Percentiles rank a stretch among this genome's conserved stretches.
phyloP scores from a whole-genome alignment of 2,888 invertebrate genomes.

The Polymixis flavicincta region DNA sequence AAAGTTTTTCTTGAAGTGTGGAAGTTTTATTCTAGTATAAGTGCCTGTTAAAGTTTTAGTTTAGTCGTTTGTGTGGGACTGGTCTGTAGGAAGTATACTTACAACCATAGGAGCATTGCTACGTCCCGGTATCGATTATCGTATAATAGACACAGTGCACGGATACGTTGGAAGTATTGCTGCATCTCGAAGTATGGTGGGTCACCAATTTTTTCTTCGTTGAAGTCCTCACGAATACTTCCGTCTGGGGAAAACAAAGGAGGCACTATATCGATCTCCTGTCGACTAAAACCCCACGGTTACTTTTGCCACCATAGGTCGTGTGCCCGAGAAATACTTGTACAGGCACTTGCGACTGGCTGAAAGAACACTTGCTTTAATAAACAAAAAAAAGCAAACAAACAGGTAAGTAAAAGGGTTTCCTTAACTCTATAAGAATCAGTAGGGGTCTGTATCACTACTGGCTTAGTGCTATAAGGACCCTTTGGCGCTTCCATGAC shows the following conservation, averaged over 20 bases:
- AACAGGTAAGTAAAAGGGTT: neutral
- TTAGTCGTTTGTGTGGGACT: conserved; percentile 11
- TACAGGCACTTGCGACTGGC: neutral
- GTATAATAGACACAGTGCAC: neutral
- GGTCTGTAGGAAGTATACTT: neutral
- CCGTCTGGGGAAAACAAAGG: neutral
- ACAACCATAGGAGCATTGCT: neutral
- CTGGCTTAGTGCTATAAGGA: neutral
- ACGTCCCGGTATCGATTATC: neutral
- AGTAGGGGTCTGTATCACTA: no score
- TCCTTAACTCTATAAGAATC: neutral
- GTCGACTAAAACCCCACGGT: neutral
- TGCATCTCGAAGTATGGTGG: neutral
- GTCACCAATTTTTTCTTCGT: neutral
- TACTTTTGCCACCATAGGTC: neutral
- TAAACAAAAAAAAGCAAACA: neutral
- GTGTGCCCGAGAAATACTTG: neutral
- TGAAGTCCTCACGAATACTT: neutral
- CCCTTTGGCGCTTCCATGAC: neutral
- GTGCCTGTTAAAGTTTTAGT: conserved; percentile 40
- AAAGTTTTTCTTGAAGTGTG: no score
- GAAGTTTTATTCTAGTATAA: conserved; percentile 28
- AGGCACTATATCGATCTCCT: neutral
- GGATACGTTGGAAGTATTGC: neutral
- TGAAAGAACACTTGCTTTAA: neutral